Evolutionary conservation across 2,113 vertebrate species (phyloP), one percentile per base, ranked within the genome.

Genomic region (Recurvirostra avosetta): DNA sequence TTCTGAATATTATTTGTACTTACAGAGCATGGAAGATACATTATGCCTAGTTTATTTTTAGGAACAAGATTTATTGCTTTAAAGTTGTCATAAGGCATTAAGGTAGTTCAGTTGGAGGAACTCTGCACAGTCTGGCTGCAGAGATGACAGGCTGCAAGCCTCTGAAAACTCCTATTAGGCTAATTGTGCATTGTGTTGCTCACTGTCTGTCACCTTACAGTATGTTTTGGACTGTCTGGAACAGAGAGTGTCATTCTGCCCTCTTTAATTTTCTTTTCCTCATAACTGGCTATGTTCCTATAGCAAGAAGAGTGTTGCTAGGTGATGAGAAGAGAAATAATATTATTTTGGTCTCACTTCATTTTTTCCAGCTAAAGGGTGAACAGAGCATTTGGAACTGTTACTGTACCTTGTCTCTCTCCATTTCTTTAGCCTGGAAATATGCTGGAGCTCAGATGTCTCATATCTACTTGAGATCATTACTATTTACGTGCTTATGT

Each of bases 11-110:
- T 95, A 90, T 80, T 92, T 55, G 67, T 94, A 73, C 84, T 98
- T 93, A 49, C 87, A 92, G 87, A 92, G 89, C 84, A 88, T 95
- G 94, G 96, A 96, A 96, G 96, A 95, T 91, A 79, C 56, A 92
- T 97, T 96, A 90, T 94, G 86, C 50, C 73, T 81, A 36, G 80
- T 86, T 97, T 97, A 97, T 97, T 98, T 98, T 97, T 97, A 97
- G 97, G 92, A 90, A 34, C 52, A 73, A 75, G 45, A 52, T 95
- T 96, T 97, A 81, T 74, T 95, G 81, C 82, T 82, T 12, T 38
- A 67, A 81, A 94, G 75, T 78, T 95, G 95, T 95, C 92, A 92
- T 49, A 63, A 95, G 79, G 70, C 93, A 92, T 98, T 95, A 96
- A 93, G 77, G 87, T 77, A 93, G 92, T 71, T 91, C 2, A 0